These are phyloP conservation scores for Pholis gunnellus DNA, from an alignment of 2,113 vertebrate species.

Conservation along the genomic window DNA sequence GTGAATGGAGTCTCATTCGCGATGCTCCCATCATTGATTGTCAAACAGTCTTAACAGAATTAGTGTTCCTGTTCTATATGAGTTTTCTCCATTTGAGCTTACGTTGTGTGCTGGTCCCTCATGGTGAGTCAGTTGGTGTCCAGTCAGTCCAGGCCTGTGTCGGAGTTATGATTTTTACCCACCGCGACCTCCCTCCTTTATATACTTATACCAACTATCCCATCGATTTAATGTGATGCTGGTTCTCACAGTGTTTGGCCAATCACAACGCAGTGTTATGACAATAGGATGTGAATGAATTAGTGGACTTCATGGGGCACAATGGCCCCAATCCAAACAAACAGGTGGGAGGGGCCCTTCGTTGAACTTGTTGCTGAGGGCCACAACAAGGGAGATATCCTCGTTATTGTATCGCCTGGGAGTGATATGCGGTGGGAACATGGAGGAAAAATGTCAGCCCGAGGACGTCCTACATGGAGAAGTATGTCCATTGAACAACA, in stretches of 20 bases:
- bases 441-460: slow-evolving; percentile 68
- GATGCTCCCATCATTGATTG: neutral
- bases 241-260: slow-evolving; percentile 82
- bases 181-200: slow-evolving; percentile 51
- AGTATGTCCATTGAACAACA: neutral
- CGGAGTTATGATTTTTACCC: slow-evolving; percentile 51
- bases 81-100: slow-evolving; percentile 40
- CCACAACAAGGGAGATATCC: slow-evolving; percentile 44
- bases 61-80: neutral
- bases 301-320: slow-evolving; percentile 69
- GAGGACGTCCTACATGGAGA: neutral
- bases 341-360: slow-evolving; percentile 76
- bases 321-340: slow-evolving; percentile 74
- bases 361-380: slow-evolving; percentile 51
- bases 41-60: neutral
- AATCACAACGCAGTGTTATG: slow-evolving; percentile 73
- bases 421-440: slow-evolving; percentile 79
- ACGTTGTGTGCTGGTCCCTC: slow-evolving; percentile 81
- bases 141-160: slow-evolving; percentile 28
- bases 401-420: slow-evolving; percentile 46
- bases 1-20: neutral
- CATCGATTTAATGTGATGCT: slow-evolving; percentile 65
- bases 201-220: slow-evolving; percentile 70
- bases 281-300: slow-evolving; percentile 80
- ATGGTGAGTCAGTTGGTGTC: slow-evolving; percentile 57